Conservation (phyloP, 30 jellyfish, hydroid and myxozoan species). For the Turritopsis dohrnii region DNA sequence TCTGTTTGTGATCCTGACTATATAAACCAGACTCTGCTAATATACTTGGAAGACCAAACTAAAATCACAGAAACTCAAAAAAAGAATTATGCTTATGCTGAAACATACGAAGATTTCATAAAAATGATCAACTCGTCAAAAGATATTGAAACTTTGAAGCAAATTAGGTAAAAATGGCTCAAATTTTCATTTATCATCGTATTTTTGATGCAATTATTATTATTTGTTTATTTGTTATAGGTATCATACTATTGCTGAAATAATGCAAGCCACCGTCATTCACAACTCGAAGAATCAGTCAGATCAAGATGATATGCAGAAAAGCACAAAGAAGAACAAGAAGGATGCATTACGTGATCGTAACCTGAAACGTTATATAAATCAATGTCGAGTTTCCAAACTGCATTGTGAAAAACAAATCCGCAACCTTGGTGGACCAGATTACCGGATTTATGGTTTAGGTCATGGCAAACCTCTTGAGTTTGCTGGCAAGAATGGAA, state of each 20-base stretch:
- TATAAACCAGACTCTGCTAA: slow-evolving; percentile 78
- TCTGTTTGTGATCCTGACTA: slow-evolving; percentile 97
- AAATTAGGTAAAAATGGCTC: slow-evolving; percentile 53
- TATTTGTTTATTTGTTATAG: slow-evolving; percentile 30
- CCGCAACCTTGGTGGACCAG: slow-evolving; percentile 93
- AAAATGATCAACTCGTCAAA: slow-evolving; percentile 73
- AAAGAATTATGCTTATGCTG: slow-evolving; percentile 96
- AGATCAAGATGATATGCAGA: slow-evolving; percentile 61
- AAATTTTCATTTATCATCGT: not conserved
- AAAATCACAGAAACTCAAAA: slow-evolving; percentile 80
- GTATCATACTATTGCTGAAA: slow-evolving; percentile 98
- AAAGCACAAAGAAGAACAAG: slow-evolving; percentile 55
- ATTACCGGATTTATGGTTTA: slow-evolving; percentile 84
- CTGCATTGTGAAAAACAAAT: slow-evolving; percentile 87
- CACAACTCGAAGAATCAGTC: slow-evolving; percentile 78
- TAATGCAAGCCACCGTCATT: slow-evolving; percentile 98
- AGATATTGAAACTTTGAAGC: slow-evolving; percentile 84
- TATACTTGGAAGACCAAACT: slow-evolving; percentile 84
- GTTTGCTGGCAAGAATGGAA: slow-evolving; percentile 50
- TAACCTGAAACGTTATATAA: slow-evolving; percentile 75
- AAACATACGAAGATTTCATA: slow-evolving; percentile 92
- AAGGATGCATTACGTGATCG: slow-evolving; percentile 82
- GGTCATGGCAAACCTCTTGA: slow-evolving; percentile 90
- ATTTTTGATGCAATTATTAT: not conserved
- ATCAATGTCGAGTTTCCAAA: slow-evolving; percentile 96